Percentiles rank a stretch among this genome's conserved stretches.
Conservation (phyloP, 2,888 invertebrate genomes). For the Syrista parreyssii region DNA sequence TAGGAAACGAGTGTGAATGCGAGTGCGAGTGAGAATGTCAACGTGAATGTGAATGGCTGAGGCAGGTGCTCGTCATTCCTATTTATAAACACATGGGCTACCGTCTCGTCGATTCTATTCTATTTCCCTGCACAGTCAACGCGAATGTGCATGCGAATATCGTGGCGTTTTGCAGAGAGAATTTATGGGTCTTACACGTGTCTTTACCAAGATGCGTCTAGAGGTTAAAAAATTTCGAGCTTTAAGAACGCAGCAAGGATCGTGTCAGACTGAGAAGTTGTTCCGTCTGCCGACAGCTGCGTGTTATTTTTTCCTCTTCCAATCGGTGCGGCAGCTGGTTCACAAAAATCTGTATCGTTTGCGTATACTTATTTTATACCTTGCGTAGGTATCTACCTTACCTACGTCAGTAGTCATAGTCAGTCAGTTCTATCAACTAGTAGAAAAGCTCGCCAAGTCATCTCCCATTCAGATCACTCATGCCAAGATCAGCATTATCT, state of each 20-base stretch:
- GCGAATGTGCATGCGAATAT: conserved; percentile 27
- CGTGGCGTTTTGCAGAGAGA: conserved; percentile 18
- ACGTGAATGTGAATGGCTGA: conserved; percentile 53
- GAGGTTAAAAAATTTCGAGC: neutral
- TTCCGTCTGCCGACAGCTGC: neutral
- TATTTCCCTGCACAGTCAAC: conserved; percentile 37
- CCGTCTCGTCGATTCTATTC: conserved; percentile 37
- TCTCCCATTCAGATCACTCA: conserved; percentile 7
- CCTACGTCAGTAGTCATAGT: neutral
- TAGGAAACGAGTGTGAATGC: conserved; percentile 32
- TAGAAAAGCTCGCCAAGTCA: neutral
- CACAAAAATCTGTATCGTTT: neutral
- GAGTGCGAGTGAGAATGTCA: conserved; percentile 36
- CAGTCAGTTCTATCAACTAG: neutral
- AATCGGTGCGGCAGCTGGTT: neutral
- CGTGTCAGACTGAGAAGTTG: neutral
- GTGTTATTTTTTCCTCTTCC: neutral
- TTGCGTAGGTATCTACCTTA: neutral
- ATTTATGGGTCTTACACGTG: neutral
- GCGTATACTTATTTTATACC: neutral
- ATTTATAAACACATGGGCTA: conserved; percentile 49
- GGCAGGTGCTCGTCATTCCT: conserved; percentile 61
- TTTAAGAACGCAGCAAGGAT: neutral
- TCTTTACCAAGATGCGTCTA: neutral
- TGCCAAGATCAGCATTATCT: conserved; percentile 6